Conservation (phyloP, 2,113 vertebrate genomes). For the Cephalopterus ornatus region DNA sequence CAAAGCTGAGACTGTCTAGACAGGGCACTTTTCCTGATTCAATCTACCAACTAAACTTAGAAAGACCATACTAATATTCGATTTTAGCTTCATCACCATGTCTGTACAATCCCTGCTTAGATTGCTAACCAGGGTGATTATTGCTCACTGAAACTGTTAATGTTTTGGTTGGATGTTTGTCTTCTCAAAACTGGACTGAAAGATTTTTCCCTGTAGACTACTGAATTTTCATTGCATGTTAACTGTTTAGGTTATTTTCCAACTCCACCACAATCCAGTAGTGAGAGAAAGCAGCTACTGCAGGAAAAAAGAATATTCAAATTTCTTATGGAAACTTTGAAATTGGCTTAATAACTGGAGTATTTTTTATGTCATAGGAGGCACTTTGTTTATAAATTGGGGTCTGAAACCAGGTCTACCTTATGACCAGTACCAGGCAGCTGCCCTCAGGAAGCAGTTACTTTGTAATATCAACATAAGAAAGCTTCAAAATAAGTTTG, state of each 20-base stretch:
- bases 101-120: constrained; percentile 10
- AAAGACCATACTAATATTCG: not conserved
- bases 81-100: not conserved
- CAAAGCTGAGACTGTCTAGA: constrained; percentile 3
- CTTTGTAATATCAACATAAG: not conserved
- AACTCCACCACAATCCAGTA: not conserved
- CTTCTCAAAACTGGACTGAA: constrained; percentile 38
- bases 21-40: not conserved
- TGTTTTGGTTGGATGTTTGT: constrained; percentile 44
- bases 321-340: not conserved
- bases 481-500: not conserved
- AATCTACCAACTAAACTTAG: not conserved
- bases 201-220: constrained; percentile 43
- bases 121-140: constrained; percentile 58
- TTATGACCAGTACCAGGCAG: not conserved
- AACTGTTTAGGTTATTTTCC: constrained; percentile 31
- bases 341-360: not conserved
- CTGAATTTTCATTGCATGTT: constrained; percentile 60
- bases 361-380: not conserved
- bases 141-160: constrained; percentile 43
- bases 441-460: not conserved
- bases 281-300: not conserved
- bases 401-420: not conserved
- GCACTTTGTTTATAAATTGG: not conserved
- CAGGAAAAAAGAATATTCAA: not conserved